Evolutionary conservation across 2,113 vertebrate species (phyloP), one percentile per base, ranked within the genome.

Genomic region (Tragelaphus buxtoni): DNA sequence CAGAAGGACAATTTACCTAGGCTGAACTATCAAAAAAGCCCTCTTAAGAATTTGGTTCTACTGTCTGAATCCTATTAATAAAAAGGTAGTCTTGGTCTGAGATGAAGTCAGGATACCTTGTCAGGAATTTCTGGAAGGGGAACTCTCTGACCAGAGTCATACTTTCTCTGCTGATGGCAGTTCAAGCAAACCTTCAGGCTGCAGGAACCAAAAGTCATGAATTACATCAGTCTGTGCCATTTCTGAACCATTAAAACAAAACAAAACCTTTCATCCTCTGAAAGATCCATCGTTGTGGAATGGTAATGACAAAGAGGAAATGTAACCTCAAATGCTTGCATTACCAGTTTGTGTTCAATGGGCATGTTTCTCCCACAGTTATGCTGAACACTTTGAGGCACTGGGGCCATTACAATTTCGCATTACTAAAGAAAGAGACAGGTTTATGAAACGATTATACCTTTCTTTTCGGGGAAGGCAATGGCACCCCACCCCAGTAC

Each of bases 1-100:
- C 24, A 89, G 90, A 82, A 94, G 63, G 63, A 89, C 61, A 30
- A 1, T 56, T 87, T 42, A 63, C 39, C 24, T 82, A 61, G 55
- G 63, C 49, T 69, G 16, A 63, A n/a, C 93, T 47, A 30, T 49
- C 42, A 81, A 45, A 81, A 81, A 45, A 81, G 20, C n/a, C 26
- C 24, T 55, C 28, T 16, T 16, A 85, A 63, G 69, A 93, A 80
- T 24, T n/a, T 91, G 20, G 24, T n/a, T 58, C n/a, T 24, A 26
- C 91, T 30, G 16, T 39, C 49, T 81, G 83, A 88, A 81, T 49
- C 20, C 26, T 72, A 24, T 72, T 39, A 72, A 24, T 80, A 63
- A 88, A 60, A 84, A 53, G 7, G 20, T 45, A 51, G 39, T 56
- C 63, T 69, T 82, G 17, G 28, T 17, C 30, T 42, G 26, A 61